Percentiles rank a stretch among this genome's conserved stretches.
phyloP scores from a whole-genome alignment of 2,888 invertebrate genomes.

The Thecophora atra region DNA sequence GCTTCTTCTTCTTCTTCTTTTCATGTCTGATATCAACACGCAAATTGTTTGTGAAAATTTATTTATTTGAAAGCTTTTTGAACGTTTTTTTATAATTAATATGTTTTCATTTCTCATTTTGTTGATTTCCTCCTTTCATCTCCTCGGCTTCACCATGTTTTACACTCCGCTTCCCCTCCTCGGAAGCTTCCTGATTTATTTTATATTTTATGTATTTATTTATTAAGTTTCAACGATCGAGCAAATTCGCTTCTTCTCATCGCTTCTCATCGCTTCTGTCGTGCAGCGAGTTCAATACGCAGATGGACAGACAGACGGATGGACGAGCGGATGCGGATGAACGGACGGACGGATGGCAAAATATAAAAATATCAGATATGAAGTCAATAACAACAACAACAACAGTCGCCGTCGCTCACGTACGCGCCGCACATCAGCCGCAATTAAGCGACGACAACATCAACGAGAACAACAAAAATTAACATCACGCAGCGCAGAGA shows the following conservation, averaged over 20 bases:
- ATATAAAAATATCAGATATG: too few species aligned
- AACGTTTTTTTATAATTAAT: neutral
- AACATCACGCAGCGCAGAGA: too few species aligned
- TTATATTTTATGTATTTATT: neutral
- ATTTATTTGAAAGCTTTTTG: neutral
- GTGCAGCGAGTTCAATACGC: neutral
- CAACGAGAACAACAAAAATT: neutral
- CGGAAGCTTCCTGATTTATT: neutral
- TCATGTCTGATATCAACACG: neutral
- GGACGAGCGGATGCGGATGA: neutral
- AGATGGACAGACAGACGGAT: neutral
- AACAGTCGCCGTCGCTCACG: constrained; percentile 10
- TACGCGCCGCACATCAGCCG: neutral
- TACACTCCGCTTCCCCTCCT: neutral
- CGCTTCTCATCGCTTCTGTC: neutral
- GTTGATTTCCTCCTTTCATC: neutral
- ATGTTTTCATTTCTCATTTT: neutral
- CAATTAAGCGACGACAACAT: neutral
- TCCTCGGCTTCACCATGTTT: neutral
- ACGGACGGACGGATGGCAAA: too few species aligned
- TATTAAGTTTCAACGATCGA: neutral
- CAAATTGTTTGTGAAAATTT: neutral
- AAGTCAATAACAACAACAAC: constrained; percentile 5
- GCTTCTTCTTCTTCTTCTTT: constrained; percentile 20
- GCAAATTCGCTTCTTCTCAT: neutral